A percentile compares a stretch with the other conserved stretches of the same genome.
Evolutionary conservation across 2,113 vertebrate genomes (phyloP).

Genomic region (Notarius quadriscutis): DNA sequence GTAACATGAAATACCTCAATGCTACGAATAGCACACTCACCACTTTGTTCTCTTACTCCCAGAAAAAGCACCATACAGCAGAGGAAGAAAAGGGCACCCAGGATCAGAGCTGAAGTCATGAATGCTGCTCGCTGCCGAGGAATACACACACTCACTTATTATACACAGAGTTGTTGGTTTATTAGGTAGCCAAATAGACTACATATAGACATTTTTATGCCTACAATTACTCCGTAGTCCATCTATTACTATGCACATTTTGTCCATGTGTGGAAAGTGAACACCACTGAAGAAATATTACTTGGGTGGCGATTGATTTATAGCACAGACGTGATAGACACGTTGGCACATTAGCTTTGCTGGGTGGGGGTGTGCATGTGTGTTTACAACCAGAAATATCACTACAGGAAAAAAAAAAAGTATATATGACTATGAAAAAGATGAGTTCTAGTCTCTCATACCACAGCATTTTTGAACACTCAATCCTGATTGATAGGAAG

Average conservation of each 20-base stretch:
- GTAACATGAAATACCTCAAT: neutral
- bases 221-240: neutral
- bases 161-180: neutral
- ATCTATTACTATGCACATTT: neutral
- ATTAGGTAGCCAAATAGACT: neutral
- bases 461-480: neutral
- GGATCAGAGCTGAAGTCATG: slow-evolving; percentile 66
- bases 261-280: neutral
- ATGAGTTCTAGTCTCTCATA: neutral
- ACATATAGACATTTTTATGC: neutral
- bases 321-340: neutral
- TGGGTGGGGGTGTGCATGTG: neutral
- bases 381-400: too few species aligned
- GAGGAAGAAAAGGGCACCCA: slow-evolving; percentile 67
- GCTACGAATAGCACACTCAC: slow-evolving; percentile 56
- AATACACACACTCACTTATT: neutral
- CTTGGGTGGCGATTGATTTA: neutral
- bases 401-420: too few species aligned
- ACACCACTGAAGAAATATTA: neutral
- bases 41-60: slow-evolving; percentile 71
- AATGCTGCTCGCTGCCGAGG: slow-evolving; percentile 67
- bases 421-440: neutral
- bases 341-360: neutral
- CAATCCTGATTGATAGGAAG: neutral
- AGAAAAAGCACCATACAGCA: slow-evolving; percentile 73